Evolutionary conservation across 2,888 invertebrate genomes (phyloP).

Genomic region (Stenotaenia linearis): DNA sequence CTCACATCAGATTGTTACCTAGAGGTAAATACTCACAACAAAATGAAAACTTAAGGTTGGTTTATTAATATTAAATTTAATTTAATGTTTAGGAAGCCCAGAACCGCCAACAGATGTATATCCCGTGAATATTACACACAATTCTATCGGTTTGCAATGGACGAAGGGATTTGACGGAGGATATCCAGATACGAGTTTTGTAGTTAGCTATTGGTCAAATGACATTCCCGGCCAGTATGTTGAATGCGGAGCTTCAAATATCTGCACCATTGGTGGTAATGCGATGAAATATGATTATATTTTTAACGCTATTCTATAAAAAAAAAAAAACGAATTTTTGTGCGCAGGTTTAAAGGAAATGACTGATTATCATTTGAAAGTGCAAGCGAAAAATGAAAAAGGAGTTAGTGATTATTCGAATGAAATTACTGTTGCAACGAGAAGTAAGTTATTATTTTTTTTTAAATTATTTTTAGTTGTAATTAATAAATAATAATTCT

Average conservation of each 20-base stretch:
- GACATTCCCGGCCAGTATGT: background rate
- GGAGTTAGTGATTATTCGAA: slow-evolving; percentile 82
- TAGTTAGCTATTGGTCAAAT: slow-evolving; percentile 61
- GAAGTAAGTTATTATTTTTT: slow-evolving; percentile 59
- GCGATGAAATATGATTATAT: no score
- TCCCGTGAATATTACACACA: slow-evolving; percentile 68
- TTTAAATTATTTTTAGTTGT: background rate
- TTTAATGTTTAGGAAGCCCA: slow-evolving; percentile 57
- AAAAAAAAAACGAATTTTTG: background rate
- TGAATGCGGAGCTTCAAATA: slow-evolving; percentile 35
- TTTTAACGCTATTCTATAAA: no score
- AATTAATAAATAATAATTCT: background rate
- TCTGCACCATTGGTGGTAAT: slow-evolving; percentile 43
- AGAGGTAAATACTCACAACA: slow-evolving; percentile 53
- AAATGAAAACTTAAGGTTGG: background rate
- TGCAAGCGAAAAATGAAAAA: slow-evolving; percentile 80
- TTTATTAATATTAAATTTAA: background rate
- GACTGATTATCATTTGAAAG: slow-evolving; percentile 74
- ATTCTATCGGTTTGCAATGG: slow-evolving; percentile 75
- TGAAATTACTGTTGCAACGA: slow-evolving; percentile 72
- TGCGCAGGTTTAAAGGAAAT: slow-evolving; percentile 66
- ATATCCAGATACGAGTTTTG: slow-evolving; percentile 75
- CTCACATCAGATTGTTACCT: slow-evolving; percentile 66
- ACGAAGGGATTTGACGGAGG: slow-evolving; percentile 88
- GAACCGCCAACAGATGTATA: slow-evolving; percentile 70